These are phyloP conservation scores for Drosophila yakuba DNA, from an alignment of 1,140 invertebrate species.

Conservation along the genomic window DNA sequence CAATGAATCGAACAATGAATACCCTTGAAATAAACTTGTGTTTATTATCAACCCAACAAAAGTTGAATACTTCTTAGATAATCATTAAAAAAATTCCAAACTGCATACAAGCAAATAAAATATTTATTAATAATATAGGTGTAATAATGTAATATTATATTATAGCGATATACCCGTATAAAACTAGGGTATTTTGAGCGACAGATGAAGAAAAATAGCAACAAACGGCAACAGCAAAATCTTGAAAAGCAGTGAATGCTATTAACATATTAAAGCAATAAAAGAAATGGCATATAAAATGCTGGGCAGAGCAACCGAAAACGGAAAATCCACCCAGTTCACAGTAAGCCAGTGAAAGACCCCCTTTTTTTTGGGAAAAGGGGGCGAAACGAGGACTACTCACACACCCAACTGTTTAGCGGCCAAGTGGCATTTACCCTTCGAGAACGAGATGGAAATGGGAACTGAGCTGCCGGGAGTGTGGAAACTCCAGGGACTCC, in stretches of 20 bases:
- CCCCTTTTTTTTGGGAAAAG: slow-evolving; percentile 2
- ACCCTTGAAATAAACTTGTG: not conserved
- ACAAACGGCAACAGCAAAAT: slow-evolving; percentile 44
- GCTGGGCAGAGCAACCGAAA: slow-evolving; percentile 55
- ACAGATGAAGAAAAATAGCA: slow-evolving; percentile 47
- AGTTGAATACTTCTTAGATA: too few relatives aligned
- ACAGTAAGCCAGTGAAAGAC: slow-evolving; percentile 16
- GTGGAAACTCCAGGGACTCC: not conserved
- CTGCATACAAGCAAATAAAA: too few relatives aligned
- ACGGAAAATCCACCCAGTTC: slow-evolving; percentile 33
- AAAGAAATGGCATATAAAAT: slow-evolving; percentile 82
- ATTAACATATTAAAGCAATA: slow-evolving; percentile 84
- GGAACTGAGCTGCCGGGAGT: slow-evolving; percentile 9
- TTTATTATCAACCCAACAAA: too few relatives aligned
- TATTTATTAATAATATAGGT: too few relatives aligned
- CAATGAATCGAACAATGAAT: not conserved
- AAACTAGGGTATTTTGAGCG: slow-evolving; percentile 6
- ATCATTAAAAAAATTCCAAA: too few relatives aligned
- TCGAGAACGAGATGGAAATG: slow-evolving; percentile 33
- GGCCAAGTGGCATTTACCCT: slow-evolving; percentile 74
- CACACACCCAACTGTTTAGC: slow-evolving; percentile 73
- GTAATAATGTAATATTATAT: too few relatives aligned
- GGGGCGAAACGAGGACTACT: slow-evolving; percentile 13
- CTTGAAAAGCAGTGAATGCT: slow-evolving; percentile 58
- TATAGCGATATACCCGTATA: too few relatives aligned